Base-by-base conservation (phyloP, 1,140 invertebrate species). In the Drosophila novamexicana region DNA sequence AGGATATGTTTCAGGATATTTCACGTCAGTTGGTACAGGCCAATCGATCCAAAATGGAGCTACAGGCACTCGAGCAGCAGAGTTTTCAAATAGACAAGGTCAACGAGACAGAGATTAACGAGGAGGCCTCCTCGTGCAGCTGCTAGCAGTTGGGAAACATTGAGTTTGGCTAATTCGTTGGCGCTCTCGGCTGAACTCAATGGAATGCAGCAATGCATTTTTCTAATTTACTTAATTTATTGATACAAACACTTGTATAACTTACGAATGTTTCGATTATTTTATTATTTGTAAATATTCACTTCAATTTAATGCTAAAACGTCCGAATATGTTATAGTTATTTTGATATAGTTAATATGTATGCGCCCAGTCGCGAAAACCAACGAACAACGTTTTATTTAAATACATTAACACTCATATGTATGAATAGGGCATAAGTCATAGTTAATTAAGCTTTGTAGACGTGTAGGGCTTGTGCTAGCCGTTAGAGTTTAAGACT, bases 1-100 rank as follows among this genome's bases (percentile, higher is more conserved):
- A 97, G 71, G 97, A 98, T 92, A 98, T 98, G 97, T 98, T 98
- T 92, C 93, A 94, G 58, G 96, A 98, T 77, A 97, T 98, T 91
- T 97, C 97, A 1, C 93, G 94, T 57, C 96, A 97, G 75, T 91
- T 97, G 54, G 94, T 96, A 0, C 95, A 96, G 67, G 95, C 95
- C 12, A 97, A 97, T 89, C 93, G 96, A 68, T 97, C 96, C n/a
- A 94, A 95, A 77, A 95, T 97, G 92, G 96, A 97, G 77, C 92
- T 97, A n/a, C 96, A 96, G 85, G 95, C 95, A 18, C 94, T 96
- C 86, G 96, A 97, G 75, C 94, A 95, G 67, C 95, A 96, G 80
- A 96, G 96, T 77, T 97, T 97, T 85, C 96, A 97, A 92, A 95
- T 97, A 66, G 94, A 95, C 32, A 94, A 94, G 3, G 73, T 45